Conservation (phyloP, 2,797 vertebrate genomes). For the Muscicapa comitata region DNA sequence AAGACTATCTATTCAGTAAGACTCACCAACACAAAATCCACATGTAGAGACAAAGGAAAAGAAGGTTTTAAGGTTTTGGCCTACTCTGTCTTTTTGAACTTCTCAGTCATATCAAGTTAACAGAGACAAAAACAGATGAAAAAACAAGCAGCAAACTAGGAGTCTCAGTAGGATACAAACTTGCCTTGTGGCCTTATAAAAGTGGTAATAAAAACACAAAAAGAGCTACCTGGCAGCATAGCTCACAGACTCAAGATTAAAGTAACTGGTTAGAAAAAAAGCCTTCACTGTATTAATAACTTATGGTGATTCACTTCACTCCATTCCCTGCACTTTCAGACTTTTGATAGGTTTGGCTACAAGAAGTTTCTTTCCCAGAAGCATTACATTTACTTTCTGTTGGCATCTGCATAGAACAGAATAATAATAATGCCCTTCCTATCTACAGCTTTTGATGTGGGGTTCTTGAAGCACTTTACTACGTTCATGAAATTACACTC, state of each 20-base stretch:
- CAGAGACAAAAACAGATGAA: neutral
- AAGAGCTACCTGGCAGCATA: neutral
- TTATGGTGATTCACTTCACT: neutral
- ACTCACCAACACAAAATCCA: neutral
- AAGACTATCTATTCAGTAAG: neutral
- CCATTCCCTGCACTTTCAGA: neutral
- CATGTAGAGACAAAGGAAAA: neutral
- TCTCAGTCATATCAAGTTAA: neutral
- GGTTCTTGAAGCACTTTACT: neutral
- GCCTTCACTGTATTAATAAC: neutral
- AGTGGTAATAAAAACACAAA: neutral
- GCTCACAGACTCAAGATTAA: neutral
- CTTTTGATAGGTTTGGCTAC: neutral
- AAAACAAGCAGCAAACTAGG: neutral
- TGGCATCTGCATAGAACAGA: neutral
- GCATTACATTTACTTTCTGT: neutral
- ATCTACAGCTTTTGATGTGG: neutral
- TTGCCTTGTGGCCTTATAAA: neutral
- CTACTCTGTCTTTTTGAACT: neutral
- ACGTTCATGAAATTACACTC: neutral
- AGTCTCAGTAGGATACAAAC: neutral
- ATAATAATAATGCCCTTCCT: neutral
- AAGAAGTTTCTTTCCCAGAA: neutral
- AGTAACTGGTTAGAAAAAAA: neutral
- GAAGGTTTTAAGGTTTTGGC: neutral